phyloP scores from a whole-genome alignment of 2,113 vertebrate genomes.

The Hippoglossus stenolepis region DNA sequence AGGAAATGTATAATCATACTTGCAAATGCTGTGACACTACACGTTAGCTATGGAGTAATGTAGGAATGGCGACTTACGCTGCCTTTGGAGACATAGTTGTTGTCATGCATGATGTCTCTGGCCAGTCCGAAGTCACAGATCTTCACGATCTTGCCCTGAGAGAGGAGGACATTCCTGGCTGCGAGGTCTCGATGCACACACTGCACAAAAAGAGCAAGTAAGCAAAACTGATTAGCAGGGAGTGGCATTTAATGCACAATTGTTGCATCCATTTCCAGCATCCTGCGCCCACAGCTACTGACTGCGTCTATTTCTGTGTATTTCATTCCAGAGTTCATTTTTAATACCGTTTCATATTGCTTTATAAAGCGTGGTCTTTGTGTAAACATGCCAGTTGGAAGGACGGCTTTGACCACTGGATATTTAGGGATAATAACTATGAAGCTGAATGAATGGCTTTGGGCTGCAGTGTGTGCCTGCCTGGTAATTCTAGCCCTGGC shows the following conservation, averaged over 20 bases:
- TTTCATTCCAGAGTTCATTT: constrained; percentile 49
- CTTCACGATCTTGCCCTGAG: constrained; percentile 98
- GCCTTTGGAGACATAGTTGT: constrained; percentile 99
- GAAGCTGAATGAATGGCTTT: constrained; percentile 66
- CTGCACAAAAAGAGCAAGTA: constrained; percentile 72
- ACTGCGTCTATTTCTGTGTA: constrained; percentile 54
- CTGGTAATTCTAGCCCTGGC: constrained; percentile 72
- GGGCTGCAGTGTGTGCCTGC: constrained; percentile 50
- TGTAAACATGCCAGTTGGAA: constrained; percentile 69
- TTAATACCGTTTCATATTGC: constrained; percentile 61
- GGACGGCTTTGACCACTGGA: constrained; percentile 68
- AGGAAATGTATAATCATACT: constrained; percentile 3
- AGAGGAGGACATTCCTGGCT: constrained; percentile 97
- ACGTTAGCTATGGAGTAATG: neutral
- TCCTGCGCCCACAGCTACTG: constrained; percentile 15
- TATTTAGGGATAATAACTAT: constrained; percentile 79
- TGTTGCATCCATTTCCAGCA: constrained; percentile 14
- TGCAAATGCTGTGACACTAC: neutral
- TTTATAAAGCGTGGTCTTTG: constrained; percentile 58
- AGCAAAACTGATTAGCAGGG: neutral
- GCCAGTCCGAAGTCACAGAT: constrained; percentile 99
- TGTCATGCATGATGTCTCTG: constrained; percentile 99
- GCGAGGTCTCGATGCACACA: constrained; percentile 98
- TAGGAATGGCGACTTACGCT: constrained; percentile 85
- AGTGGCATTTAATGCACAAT: neutral